Conservation (phyloP, 2,113 vertebrate species). For the Thoracochromis brauschi region DNA sequence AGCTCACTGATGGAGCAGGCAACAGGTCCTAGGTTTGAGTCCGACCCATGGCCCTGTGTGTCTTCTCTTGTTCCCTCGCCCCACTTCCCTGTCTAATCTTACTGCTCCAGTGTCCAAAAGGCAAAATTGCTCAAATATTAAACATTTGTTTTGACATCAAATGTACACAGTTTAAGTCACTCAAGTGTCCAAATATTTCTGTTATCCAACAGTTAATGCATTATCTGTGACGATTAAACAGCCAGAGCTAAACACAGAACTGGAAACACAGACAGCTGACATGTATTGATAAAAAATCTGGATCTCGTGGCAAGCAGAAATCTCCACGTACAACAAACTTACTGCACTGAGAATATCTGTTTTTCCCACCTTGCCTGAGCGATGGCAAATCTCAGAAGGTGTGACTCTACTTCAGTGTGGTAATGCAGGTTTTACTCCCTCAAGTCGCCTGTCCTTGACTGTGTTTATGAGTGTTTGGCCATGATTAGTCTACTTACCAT, state of each 20-base stretch:
- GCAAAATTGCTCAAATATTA: not conserved
- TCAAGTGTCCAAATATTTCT: not conserved
- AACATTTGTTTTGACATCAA: not conserved
- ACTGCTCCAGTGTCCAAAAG: not conserved
- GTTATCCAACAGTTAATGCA: not conserved
- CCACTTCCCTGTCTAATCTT: not conserved
- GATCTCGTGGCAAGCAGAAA: not conserved
- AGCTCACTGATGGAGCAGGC: not conserved
- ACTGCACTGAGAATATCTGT: not conserved
- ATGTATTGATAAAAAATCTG: not conserved
- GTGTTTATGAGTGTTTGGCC: not conserved
- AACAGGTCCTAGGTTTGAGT: not conserved
- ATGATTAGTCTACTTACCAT: slow-evolving; percentile 75
- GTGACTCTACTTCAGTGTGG: not conserved
- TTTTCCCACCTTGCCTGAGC: not conserved
- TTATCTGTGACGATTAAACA: not conserved
- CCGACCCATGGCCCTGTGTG: not conserved
- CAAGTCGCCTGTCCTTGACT: not conserved
- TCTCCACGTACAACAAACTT: not conserved
- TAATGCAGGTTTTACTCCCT: not conserved
- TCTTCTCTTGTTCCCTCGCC: not conserved
- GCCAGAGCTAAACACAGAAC: not conserved
- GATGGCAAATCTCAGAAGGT: not conserved
- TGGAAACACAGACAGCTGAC: not conserved
- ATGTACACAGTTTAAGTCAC: not conserved